Percentiles rank a stretch among this genome's conserved stretches.
These are phyloP conservation scores for Eupithecia pulchellata DNA, from an alignment of 2,888 invertebrate genomes.

Conservation along the genomic window DNA sequence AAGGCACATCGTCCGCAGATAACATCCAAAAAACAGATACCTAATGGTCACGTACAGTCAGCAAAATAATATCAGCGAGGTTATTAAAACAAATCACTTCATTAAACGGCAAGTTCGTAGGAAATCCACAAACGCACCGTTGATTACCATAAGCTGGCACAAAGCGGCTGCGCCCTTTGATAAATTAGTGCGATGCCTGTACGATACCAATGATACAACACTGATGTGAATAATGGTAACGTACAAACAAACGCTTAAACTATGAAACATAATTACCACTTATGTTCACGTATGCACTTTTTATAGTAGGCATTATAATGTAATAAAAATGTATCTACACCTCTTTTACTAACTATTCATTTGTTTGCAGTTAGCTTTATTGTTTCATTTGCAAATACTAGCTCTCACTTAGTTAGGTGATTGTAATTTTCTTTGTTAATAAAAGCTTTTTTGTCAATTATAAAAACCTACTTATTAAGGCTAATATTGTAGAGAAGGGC, in stretches of 20 bases:
- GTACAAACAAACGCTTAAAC: background rate
- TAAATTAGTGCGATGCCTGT: conserved; percentile 71
- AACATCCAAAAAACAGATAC: background rate
- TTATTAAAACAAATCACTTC: conserved; percentile 46
- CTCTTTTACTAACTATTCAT: too few species aligned
- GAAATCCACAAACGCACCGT: conserved; percentile 58
- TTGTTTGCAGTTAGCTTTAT: too few species aligned
- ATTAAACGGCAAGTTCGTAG: conserved; percentile 42
- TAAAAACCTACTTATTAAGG: too few species aligned
- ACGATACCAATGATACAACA: background rate
- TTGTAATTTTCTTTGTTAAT: too few species aligned
- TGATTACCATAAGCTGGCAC: conserved; percentile 82
- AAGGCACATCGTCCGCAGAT: too few species aligned
- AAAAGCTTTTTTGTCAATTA: too few species aligned
- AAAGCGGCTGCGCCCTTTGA: conserved; percentile 79
- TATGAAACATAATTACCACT: background rate
- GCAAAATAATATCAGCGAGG: conserved; percentile 41
- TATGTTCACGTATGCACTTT: too few species aligned
- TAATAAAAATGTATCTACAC: too few species aligned
- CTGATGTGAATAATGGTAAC: background rate
- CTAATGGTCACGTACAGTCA: conserved; percentile 33
- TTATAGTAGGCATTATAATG: too few species aligned
- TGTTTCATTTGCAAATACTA: too few species aligned
- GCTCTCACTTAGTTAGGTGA: too few species aligned
- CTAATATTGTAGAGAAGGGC: too few species aligned